Percentiles rank a stretch among this genome's conserved stretches.
These are phyloP conservation scores for Drosophila aldrichi DNA, from an alignment of 2,888 invertebrate genomes.

Conservation along the genomic window DNA sequence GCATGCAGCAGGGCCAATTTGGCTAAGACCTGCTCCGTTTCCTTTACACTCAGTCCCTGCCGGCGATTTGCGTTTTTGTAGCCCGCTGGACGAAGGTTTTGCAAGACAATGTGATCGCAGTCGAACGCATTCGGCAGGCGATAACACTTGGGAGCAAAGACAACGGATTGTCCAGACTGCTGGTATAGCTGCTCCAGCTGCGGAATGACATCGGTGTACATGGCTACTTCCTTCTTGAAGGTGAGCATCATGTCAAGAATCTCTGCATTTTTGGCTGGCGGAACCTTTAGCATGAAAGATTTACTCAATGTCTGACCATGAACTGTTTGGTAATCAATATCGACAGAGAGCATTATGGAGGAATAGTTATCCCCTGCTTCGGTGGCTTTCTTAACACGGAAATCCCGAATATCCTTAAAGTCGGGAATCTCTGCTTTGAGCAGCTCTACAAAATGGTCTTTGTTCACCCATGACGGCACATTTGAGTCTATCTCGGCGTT, in stretches of 20 bases:
- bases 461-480: conserved; percentile 62
- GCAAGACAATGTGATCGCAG: conserved; percentile 66
- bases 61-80: conserved; percentile 77
- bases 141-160: conserved; percentile 64
- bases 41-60: conserved; percentile 69
- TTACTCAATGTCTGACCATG: conserved; percentile 9
- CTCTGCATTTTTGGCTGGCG: conserved; percentile 6
- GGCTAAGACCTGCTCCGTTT: conserved; percentile 75
- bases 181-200: conserved; percentile 62
- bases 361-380: conserved; percentile 73
- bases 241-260: conserved; percentile 46
- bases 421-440: conserved; percentile 48
- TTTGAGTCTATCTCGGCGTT: not conserved
- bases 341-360: conserved; percentile 63
- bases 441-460: conserved; percentile 54
- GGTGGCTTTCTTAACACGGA: conserved; percentile 56
- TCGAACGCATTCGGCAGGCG: conserved; percentile 45
- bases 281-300: conserved; percentile 67
- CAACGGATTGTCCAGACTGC: conserved; percentile 47
- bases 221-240: conserved; percentile 67
- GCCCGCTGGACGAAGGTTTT: conserved; percentile 66
- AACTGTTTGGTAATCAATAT: conserved; percentile 42
- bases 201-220: conserved; percentile 61
- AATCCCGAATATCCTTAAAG: conserved; percentile 52
- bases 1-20: no score